Conservation (phyloP, 23 tunicate species). For the Aplidium turbinatum region DNA sequence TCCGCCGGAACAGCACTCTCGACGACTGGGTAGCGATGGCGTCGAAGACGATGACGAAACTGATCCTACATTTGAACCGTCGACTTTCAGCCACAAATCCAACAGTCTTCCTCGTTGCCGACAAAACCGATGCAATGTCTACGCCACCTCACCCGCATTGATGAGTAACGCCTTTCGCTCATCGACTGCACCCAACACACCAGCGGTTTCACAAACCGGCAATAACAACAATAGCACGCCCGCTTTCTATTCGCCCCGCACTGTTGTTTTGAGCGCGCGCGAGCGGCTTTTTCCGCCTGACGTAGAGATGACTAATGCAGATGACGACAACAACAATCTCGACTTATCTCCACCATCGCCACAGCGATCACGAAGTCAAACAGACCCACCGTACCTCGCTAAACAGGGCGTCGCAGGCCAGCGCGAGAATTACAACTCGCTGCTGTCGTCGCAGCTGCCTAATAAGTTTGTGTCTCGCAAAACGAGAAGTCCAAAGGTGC, state of each 20-base stretch:
- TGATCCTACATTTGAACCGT: not conserved
- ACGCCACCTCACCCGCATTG: not conserved
- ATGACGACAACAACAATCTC: slow-evolving; percentile 18
- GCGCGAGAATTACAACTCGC: slow-evolving; percentile 10
- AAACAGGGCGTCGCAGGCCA: not conserved
- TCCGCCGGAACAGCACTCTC: slow-evolving; percentile 40
- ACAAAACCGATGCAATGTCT: not conserved
- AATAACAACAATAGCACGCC: not conserved
- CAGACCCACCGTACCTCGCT: not conserved
- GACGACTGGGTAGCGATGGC: slow-evolving; percentile 95
- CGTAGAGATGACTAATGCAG: slow-evolving; percentile 47
- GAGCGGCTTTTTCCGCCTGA: slow-evolving; percentile 19
- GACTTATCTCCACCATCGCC: slow-evolving; percentile 3
- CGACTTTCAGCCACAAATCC: slow-evolving; percentile 27
- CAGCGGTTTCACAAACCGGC: slow-evolving; percentile 13
- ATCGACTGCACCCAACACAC: slow-evolving; percentile 67
- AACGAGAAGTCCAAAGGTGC: slow-evolving; percentile 77
- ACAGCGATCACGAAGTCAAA: not conserved
- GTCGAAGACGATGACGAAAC: slow-evolving; percentile 57
- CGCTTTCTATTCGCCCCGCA: not conserved
- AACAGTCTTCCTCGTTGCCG: slow-evolving; percentile 56
- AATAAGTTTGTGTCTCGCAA: slow-evolving; percentile 57
- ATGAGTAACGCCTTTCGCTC: slow-evolving; percentile 12
- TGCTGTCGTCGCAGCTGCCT: slow-evolving; percentile 33
- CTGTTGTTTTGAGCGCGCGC: not conserved